These are phyloP conservation scores for Recurvirostra avosetta DNA, from an alignment of 2,113 vertebrate genomes.

Conservation along the genomic window DNA sequence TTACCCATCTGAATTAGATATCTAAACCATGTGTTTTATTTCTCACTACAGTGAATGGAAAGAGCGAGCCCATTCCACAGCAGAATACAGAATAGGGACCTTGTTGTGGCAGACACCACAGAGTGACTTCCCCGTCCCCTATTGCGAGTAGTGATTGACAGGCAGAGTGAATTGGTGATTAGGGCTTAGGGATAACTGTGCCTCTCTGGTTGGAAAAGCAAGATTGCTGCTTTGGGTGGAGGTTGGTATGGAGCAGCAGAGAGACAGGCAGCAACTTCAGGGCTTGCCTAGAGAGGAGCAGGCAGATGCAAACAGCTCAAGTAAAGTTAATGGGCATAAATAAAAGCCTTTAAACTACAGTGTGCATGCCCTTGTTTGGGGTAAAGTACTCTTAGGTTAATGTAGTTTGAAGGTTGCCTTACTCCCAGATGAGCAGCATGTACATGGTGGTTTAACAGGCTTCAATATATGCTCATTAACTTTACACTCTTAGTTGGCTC, in stretches of 20 bases:
- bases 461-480: constrained; percentile 20
- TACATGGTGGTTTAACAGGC: constrained; percentile 22
- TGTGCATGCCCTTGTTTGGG: not conserved
- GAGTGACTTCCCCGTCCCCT: not conserved
- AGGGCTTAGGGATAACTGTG: not conserved
- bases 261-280: not conserved
- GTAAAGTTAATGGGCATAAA: constrained; percentile 6
- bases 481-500: constrained; percentile 33
- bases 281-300: not conserved
- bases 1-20: not conserved
- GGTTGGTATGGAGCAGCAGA: not conserved
- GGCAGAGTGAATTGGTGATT: not conserved
- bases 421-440: not conserved
- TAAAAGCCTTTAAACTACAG: constrained; percentile 12
- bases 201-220: not conserved
- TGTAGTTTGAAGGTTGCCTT: constrained; percentile 42
- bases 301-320: not conserved
- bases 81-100: not conserved
- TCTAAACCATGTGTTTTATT: not conserved
- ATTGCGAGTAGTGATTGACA: fast-evolving
- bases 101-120: not conserved
- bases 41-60: not conserved
- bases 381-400: constrained; percentile 16
- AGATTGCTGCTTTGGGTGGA: not conserved
- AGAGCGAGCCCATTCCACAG: not conserved